A percentile compares a stretch with the other conserved stretches of the same genome.
These are phyloP conservation scores for Vireo altiloquus DNA, from an alignment of 2,113 vertebrate species.

Conservation along the genomic window DNA sequence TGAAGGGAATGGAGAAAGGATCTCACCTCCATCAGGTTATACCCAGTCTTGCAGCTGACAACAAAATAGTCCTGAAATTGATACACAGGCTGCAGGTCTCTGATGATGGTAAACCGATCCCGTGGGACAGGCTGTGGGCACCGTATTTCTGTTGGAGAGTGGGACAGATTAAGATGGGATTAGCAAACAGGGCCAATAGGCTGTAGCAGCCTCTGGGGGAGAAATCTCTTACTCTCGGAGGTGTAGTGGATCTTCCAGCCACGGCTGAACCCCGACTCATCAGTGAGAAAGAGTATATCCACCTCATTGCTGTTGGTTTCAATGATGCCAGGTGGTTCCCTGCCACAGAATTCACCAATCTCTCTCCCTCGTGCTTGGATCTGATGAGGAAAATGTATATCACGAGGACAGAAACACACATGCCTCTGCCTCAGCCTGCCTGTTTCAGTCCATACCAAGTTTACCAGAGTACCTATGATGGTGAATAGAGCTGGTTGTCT, in stretches of 20 bases:
- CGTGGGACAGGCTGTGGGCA: constrained; percentile 71
- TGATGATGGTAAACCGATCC: constrained; percentile 74
- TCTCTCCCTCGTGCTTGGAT: constrained; percentile 58
- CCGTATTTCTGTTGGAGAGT: constrained; percentile 58
- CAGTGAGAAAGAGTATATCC: constrained; percentile 75
- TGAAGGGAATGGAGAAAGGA: not conserved
- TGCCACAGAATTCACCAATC: constrained; percentile 73
- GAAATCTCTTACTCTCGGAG: constrained; percentile 63
- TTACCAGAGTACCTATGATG: not conserved
- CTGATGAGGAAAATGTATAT: constrained; percentile 16
- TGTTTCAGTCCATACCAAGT: not conserved
- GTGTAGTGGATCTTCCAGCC: constrained; percentile 80
- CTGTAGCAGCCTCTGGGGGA: not conserved
- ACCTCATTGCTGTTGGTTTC: constrained; percentile 74
- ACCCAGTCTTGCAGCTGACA: constrained; percentile 72
- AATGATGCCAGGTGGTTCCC: constrained; percentile 50
- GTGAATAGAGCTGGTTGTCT: not conserved
- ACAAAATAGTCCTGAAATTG: constrained; percentile 73
- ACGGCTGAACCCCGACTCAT: constrained; percentile 76
- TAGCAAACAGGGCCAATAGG: not conserved
- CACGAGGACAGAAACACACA: not conserved
- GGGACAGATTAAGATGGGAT: not conserved
- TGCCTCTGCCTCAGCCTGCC: not conserved
- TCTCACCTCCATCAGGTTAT: constrained; percentile 73
- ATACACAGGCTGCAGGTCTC: constrained; percentile 66